Evolutionary conservation across 1,140 invertebrate species (phyloP).

Genomic region (Drosophila simulans): DNA sequence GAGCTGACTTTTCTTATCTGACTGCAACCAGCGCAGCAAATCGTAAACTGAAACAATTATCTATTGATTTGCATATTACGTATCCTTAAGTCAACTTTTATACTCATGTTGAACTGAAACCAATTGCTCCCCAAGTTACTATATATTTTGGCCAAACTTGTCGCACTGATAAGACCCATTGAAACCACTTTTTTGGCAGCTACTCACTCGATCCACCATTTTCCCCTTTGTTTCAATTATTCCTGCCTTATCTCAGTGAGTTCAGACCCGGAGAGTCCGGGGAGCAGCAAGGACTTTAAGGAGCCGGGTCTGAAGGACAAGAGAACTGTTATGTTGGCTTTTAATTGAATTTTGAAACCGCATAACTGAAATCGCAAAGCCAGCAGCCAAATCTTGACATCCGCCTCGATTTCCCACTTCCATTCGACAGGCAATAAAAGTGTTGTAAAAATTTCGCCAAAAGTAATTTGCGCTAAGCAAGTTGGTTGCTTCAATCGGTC

Average conservation of each 20-base stretch:
- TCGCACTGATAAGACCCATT: constrained; percentile 5
- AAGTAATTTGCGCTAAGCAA: constrained; percentile 62
- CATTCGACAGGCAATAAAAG: constrained; percentile 79
- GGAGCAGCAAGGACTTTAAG: not conserved
- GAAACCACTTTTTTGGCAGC: constrained; percentile 15
- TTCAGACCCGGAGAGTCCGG: constrained; percentile 28
- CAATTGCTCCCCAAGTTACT: constrained; percentile 11
- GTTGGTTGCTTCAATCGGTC: not conserved
- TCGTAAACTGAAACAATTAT: not conserved
- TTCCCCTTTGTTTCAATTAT: constrained; percentile 22
- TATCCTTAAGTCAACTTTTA: not conserved
- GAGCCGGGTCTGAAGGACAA: constrained; percentile 28
- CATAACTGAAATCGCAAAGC: constrained; percentile 80
- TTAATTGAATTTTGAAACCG: constrained; percentile 81
- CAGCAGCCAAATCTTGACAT: constrained; percentile 71
- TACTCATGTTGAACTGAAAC: constrained; percentile 5
- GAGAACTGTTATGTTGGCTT: constrained; percentile 75
- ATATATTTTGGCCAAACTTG: constrained; percentile 7
- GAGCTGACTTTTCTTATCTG: not conserved
- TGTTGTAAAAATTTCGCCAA: constrained; percentile 71
- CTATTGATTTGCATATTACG: not conserved
- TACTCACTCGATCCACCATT: constrained; percentile 17
- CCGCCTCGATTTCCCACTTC: constrained; percentile 16
- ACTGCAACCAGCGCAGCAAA: not conserved
- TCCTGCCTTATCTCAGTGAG: constrained; percentile 31